Percentiles rank a stretch among this genome's conserved stretches.
These are phyloP conservation scores for Stegodyphus mimosarum DNA, from an alignment of 1,140 invertebrate species.

Conservation along the genomic window DNA sequence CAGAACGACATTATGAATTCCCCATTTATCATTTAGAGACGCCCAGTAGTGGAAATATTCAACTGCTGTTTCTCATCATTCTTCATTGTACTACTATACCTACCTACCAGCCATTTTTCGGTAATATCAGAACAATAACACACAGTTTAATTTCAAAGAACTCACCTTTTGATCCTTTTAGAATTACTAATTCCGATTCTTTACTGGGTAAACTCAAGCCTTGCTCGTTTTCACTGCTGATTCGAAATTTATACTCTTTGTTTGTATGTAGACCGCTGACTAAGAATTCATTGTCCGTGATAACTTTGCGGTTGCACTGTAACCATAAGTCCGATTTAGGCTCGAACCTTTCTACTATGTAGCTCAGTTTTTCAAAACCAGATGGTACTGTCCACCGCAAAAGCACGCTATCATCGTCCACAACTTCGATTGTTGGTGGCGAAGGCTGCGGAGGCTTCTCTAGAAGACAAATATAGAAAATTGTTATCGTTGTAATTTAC, in stretches of 20 bases:
- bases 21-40: too few species aligned
- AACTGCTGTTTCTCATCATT: too few species aligned
- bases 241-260: conserved; percentile 31
- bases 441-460: conserved; percentile 35
- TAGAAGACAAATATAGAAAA: not conserved
- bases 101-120: too few species aligned
- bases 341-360: conserved; percentile 29
- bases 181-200: conserved; percentile 6
- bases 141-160: not conserved
- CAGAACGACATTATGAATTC: too few species aligned
- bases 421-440: conserved; percentile 6
- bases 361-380: not conserved
- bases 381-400: conserved; percentile 33
- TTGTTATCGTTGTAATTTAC: too few species aligned
- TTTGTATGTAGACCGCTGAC: not conserved
- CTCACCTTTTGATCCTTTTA: not conserved
- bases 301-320: conserved; percentile 18
- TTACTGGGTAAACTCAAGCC: conserved; percentile 29
- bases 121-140: too few species aligned
- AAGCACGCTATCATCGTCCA: not conserved
- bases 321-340: conserved; percentile 24
- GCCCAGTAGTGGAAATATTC: too few species aligned
- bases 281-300: not conserved
- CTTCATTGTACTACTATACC: too few species aligned
- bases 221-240: conserved; percentile 38